Conservation (phyloP, 2,113 vertebrate species). For the Mohoua ochrocephala region DNA sequence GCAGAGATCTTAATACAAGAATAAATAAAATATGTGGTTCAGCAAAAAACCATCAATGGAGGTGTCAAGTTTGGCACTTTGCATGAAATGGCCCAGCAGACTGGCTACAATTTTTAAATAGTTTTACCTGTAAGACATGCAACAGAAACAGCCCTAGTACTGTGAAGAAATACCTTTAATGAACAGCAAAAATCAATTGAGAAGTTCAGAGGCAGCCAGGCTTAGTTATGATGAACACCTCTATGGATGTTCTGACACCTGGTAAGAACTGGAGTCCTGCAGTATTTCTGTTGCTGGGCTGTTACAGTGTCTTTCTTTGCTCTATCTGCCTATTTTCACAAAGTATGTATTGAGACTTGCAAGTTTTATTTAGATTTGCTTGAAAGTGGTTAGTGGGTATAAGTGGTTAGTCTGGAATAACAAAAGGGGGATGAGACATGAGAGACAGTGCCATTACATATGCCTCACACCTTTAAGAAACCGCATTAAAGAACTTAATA, state of each 20-base stretch:
- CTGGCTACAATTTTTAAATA: neutral
- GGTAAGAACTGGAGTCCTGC: neutral
- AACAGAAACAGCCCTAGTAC: neutral
- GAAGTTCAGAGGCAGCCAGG: neutral
- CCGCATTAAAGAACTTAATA: neutral
- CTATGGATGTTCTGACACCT: neutral
- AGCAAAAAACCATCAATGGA: neutral
- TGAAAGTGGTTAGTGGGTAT: neutral
- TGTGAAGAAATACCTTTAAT: neutral
- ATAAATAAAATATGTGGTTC: neutral
- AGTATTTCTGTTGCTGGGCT: neutral
- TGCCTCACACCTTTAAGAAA: neutral
- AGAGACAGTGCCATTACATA: neutral
- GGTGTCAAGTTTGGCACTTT: neutral
- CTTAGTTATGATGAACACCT: neutral
- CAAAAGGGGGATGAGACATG: neutral
- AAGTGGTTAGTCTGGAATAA: neutral
- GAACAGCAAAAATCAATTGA: neutral
- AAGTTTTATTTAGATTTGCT: neutral
- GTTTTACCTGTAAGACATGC: neutral
- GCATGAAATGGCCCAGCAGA: neutral
- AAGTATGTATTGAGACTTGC: neutral
- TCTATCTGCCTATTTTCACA: neutral
- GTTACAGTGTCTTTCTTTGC: neutral
- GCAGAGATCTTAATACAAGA: neutral